Base-by-base conservation (phyloP, 2,888 invertebrate genomes). In the Neoitamus cyanurus region DNA sequence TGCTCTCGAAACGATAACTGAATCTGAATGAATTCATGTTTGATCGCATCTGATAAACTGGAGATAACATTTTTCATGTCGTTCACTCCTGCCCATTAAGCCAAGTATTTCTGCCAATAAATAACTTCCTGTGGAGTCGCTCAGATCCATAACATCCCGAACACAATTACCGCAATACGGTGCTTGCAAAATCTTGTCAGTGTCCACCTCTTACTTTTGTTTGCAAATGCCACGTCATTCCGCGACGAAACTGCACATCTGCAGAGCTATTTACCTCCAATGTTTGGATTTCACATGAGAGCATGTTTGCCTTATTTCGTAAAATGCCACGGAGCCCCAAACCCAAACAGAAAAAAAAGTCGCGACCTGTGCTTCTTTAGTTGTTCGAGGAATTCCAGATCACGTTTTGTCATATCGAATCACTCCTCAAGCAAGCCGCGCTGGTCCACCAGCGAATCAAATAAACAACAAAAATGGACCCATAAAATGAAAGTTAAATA, bases 401-500 rank as follows among this genome's bases (percentile, higher is more conserved):
- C 80, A 80, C 80, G 80, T 80, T 80, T 80, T 80, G 48, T 80
- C 80, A 68, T 80, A 80, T 80, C 80, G 77, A 28, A 42, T 77
- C 77, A 77, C 37, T 77, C 77, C 28, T 77, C 46, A 80, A 80
- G 58, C 13, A 25, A 20, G 34, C 20, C 80, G 20, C 80, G 34
- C 5, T 68, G 80, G 80, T 48, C 80, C 80, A 80, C 25, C 58
- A 25, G 13, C 9, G 68, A 80, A 80, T 80, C 80, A 34, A 80
- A 80, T 80, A 80, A 80, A 80, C 80, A 68, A 68, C 70, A 69
- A 72, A 82, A 85, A 85, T 83, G 58, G 85, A 75, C n/a, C 77
- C 83, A 83, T 85, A 85, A 85, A 85, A 85, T 83, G 83, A 58
- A 83, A 85, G 75, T 83, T 70, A 85, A 85, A 85, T 77, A 85